A percentile compares a stretch with the other conserved stretches of the same genome.
phyloP scores from a whole-genome alignment of 2,888 invertebrate species.

The Desoria tigrina region DNA sequence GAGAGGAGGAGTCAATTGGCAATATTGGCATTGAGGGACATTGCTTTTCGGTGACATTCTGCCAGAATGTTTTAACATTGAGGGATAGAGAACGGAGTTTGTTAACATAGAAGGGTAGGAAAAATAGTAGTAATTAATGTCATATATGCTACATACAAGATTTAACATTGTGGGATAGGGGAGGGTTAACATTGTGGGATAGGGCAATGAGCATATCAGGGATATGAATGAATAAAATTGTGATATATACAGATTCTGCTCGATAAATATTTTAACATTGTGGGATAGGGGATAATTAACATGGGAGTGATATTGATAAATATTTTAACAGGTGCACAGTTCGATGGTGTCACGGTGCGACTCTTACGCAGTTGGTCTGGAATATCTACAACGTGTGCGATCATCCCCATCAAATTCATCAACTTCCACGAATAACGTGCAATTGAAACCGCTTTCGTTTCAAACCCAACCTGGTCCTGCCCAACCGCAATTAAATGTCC shows the following conservation, averaged over 20 bases:
- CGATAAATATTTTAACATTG: not conserved
- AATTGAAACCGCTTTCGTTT: not conserved
- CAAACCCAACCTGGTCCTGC: slow-evolving; percentile 13
- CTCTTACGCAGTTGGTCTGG: slow-evolving; percentile 44
- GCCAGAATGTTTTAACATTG: no score
- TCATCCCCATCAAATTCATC: no score
- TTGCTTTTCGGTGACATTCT: no score
- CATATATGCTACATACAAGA: not conserved
- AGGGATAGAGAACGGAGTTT: no score
- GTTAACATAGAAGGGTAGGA: not conserved
- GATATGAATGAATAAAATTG: not conserved
- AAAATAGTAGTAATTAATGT: not conserved
- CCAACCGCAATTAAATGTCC: no score
- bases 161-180: not conserved
- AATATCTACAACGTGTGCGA: slow-evolving; percentile 43
- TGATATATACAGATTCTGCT: not conserved
- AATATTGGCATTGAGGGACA: no score
- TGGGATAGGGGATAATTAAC: not conserved
- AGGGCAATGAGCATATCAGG: not conserved
- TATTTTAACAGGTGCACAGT: slow-evolving; percentile 2
- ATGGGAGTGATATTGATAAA: slow-evolving; percentile 67
- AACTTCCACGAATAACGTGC: no score
- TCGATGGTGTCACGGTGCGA: slow-evolving; percentile 75
- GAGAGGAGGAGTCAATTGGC: no score
- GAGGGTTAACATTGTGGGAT: no score